A percentile compares a stretch with the other conserved stretches of the same genome.
phyloP scores from a whole-genome alignment of 2,797 vertebrate species.

The Tokudaia tokunoshimensis region DNA sequence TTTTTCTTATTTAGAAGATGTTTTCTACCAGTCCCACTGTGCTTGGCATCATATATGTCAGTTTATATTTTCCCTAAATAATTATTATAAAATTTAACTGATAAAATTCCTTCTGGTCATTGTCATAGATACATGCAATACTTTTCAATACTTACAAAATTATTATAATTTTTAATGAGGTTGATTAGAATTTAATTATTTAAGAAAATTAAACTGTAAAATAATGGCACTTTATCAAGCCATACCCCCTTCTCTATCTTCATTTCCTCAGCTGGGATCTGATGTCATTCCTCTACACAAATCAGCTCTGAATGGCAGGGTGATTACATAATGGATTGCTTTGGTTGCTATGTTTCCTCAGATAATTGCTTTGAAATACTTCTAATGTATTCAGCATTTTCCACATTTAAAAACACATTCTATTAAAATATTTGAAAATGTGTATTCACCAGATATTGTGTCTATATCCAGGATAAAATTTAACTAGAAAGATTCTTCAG shows the following conservation, averaged over 20 bases:
- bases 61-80: neutral
- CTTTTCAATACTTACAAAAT: slow-evolving; percentile 25
- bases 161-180: slow-evolving; percentile 71
- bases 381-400: slow-evolving; percentile 65
- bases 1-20: neutral
- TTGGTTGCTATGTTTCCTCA: slow-evolving; percentile 56
- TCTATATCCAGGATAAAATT: neutral
- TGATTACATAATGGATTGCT: slow-evolving; percentile 58
- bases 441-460: slow-evolving; percentile 6
- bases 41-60: neutral
- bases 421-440: neutral
- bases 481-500: neutral
- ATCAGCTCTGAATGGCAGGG: slow-evolving; percentile 57
- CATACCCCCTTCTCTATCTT: slow-evolving; percentile 54
- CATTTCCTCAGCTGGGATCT: slow-evolving; percentile 62
- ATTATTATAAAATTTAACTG: slow-evolving; percentile 7
- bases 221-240: slow-evolving; percentile 53
- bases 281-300: slow-evolving; percentile 71
- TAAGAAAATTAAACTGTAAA: slow-evolving; percentile 52
- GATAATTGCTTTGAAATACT: slow-evolving; percentile 75
- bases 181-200: slow-evolving; percentile 55
- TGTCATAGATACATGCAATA: neutral
- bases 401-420: slow-evolving; percentile 47
- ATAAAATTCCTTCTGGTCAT: neutral
- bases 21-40: neutral